Evolutionary conservation across 2,797 vertebrate species (phyloP).

Genomic region (Cossypha dichroa): DNA sequence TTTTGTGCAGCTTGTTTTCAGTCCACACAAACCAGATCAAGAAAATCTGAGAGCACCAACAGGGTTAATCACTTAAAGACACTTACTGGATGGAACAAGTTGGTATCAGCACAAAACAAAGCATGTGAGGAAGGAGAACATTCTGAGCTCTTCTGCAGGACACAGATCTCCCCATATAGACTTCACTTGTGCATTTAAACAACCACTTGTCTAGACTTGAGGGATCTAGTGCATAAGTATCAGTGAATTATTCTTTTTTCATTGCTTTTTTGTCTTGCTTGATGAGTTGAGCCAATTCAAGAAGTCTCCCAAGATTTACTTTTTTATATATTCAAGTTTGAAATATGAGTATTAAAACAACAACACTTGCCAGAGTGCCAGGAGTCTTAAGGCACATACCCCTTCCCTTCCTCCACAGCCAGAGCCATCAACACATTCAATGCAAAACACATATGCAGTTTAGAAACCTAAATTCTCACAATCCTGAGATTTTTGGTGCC

Average conservation of each 20-base stretch:
- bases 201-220: neutral
- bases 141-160: neutral
- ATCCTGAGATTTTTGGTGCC: neutral
- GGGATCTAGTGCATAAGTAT: neutral
- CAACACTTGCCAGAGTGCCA: neutral
- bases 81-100: neutral
- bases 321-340: neutral
- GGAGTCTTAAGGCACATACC: neutral
- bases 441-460: neutral
- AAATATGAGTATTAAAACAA: neutral
- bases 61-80: neutral
- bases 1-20: neutral
- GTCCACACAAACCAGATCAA: neutral
- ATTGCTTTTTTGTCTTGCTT: neutral
- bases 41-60: neutral
- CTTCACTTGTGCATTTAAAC: neutral
- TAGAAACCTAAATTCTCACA: neutral
- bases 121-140: neutral
- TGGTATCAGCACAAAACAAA: neutral
- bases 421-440: neutral
- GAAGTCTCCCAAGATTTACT: neutral
- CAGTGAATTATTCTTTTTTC: neutral
- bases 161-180: neutral
- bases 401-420: neutral
- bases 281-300: neutral